phyloP scores from a whole-genome alignment of 1,140 invertebrate species.

The Diabrotica undecimpunctata region DNA sequence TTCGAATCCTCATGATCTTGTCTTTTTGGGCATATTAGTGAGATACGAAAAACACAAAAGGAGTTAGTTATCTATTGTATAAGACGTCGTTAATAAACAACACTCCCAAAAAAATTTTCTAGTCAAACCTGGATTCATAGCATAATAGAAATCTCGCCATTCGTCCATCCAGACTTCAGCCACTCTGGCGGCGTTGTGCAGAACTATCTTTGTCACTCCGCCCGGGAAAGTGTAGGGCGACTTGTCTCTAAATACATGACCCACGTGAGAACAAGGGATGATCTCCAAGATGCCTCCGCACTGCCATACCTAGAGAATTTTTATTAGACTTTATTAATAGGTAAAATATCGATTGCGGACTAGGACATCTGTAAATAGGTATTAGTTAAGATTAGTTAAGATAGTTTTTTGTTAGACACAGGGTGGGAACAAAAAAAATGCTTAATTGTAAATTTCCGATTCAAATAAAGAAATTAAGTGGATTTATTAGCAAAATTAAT shows the following conservation, averaged over 20 bases:
- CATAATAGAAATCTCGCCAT: conserved; percentile 98
- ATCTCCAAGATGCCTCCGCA: conserved; percentile 95
- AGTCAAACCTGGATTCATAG: conserved; percentile 93
- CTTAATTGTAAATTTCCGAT: no score
- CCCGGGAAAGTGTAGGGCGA: conserved; percentile 99
- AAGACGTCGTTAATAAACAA: no score
- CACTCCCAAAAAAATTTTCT: background rate
- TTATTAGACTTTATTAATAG: conserved; percentile 3
- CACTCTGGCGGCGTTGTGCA: conserved; percentile 93
- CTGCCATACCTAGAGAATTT: conserved; percentile 84
- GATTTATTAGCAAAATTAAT: no score
- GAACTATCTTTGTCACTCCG: conserved; percentile 93
- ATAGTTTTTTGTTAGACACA: conserved; percentile 4
- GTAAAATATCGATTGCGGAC: background rate
- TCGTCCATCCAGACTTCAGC: conserved; percentile 99
- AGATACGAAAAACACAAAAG: no score
- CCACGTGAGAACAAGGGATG: conserved; percentile 93
- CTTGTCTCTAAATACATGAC: conserved; percentile 98
- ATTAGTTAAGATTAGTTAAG: no score
- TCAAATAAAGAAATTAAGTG: no score
- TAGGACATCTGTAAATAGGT: background rate
- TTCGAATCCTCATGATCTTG: no score
- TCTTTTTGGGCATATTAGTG: no score
- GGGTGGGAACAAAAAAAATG: background rate
- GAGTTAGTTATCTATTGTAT: no score